These are phyloP conservation scores for Gila robusta DNA, from an alignment of 2,797 vertebrate genomes.

Conservation along the genomic window DNA sequence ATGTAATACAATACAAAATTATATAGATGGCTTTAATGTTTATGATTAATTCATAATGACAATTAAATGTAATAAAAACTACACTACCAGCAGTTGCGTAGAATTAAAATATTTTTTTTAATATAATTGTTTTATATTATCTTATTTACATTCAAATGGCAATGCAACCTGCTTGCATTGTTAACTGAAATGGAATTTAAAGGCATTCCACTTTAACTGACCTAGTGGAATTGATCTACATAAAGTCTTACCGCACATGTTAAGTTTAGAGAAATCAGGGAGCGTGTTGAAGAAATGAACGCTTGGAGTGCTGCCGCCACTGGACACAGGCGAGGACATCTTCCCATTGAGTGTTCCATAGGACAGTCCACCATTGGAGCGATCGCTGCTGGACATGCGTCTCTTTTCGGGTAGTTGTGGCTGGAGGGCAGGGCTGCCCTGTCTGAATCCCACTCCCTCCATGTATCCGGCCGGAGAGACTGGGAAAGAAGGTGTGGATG, in stretches of 20 bases:
- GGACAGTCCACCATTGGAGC: slow-evolving; percentile 86
- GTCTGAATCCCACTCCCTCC: slow-evolving; percentile 82
- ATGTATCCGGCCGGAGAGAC: slow-evolving; percentile 86
- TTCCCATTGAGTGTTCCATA: slow-evolving; percentile 93
- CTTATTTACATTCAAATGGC: background rate
- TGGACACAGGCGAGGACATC: slow-evolving; percentile 84
- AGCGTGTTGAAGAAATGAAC: slow-evolving; percentile 91
- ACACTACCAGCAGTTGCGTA: background rate
- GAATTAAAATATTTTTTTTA: too few species aligned
- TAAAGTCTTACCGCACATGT: slow-evolving; percentile 85
- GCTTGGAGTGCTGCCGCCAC: slow-evolving; percentile 77
- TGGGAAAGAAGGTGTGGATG: slow-evolving; percentile 94
- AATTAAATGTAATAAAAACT: background rate
- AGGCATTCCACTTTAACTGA: background rate
- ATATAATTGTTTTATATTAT: background rate
- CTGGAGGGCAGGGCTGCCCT: slow-evolving; percentile 86
- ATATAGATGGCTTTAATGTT: background rate
- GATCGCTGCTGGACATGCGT: slow-evolving; percentile 90
- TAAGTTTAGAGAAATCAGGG: slow-evolving; percentile 95
- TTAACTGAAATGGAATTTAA: background rate
- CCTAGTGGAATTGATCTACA: background rate
- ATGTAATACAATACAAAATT: background rate
- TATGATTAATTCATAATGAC: background rate
- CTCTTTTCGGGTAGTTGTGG: slow-evolving; percentile 92
- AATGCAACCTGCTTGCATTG: background rate